Evolutionary conservation across 2,113 vertebrate species (phyloP).

Genomic region (Hemicordylus capensis): DNA sequence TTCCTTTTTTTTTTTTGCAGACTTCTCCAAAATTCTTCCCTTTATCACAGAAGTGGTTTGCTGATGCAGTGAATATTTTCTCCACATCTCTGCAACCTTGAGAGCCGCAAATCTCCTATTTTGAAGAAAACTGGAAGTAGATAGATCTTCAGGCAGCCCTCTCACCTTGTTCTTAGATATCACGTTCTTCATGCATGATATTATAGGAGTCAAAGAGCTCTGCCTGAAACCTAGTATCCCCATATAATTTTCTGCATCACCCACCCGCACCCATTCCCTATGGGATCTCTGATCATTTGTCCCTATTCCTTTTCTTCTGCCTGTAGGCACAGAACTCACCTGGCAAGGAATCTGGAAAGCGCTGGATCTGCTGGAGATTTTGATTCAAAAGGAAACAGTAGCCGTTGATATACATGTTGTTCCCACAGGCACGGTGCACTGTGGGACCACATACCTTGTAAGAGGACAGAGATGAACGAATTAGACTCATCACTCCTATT

Average conservation of each 20-base stretch:
- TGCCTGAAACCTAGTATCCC: background rate
- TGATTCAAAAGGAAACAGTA: constrained; percentile 60
- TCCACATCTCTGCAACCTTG: too few species aligned
- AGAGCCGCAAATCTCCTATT: too few species aligned
- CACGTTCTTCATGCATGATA: background rate
- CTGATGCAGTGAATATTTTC: too few species aligned
- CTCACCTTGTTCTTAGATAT: too few species aligned
- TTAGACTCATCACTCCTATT: too few species aligned
- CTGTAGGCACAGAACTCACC: constrained; percentile 46
- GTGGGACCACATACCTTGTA: constrained; percentile 71
- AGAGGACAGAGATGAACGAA: background rate
- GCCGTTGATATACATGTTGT: constrained; percentile 62
- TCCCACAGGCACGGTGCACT: constrained; percentile 49
- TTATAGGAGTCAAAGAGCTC: background rate
- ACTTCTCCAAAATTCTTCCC: too few species aligned
- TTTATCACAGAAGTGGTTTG: too few species aligned
- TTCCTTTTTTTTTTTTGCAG: too few species aligned
- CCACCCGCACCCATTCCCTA: too few species aligned
- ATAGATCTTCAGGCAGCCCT: too few species aligned
- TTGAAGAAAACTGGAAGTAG: too few species aligned
- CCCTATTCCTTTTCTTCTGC: too few species aligned
- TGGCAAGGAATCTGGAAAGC: constrained; percentile 49
- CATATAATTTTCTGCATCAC: background rate
- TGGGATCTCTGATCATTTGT: background rate
- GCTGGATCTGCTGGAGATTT: background rate